Percentiles rank a stretch among this genome's conserved stretches.
These are phyloP conservation scores for Ptychoptera albimana DNA, from an alignment of 2,888 invertebrate genomes.

Conservation along the genomic window DNA sequence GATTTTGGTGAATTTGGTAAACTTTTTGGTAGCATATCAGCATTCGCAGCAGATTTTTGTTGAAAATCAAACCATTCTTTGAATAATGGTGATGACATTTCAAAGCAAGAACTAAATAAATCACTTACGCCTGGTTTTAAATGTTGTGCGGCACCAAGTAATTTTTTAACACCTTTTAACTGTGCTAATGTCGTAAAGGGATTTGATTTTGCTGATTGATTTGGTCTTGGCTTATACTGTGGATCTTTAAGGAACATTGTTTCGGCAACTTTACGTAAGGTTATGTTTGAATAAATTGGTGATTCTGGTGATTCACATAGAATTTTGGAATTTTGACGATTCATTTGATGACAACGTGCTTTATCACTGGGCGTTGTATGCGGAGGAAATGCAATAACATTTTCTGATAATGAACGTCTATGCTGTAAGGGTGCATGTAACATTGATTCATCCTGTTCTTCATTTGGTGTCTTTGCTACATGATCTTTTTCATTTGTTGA, in stretches of 20 bases:
- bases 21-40: slow-evolving; percentile 29
- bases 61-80: slow-evolving; percentile 25
- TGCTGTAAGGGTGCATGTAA: slow-evolving; percentile 29
- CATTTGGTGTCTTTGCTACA: not conserved
- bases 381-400: slow-evolving; percentile 41
- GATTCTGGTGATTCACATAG: slow-evolving; percentile 20
- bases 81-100: slow-evolving; percentile 53
- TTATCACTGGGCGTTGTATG: slow-evolving; percentile 55
- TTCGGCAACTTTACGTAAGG: slow-evolving; percentile 58
- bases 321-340: slow-evolving; percentile 26
- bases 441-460: slow-evolving; percentile 18
- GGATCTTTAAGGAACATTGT: slow-evolving; percentile 75
- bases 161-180: slow-evolving; percentile 67
- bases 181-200: slow-evolving; percentile 60
- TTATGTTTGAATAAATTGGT: slow-evolving; percentile 31
- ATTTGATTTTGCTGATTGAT: slow-evolving; percentile 38
- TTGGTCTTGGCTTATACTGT: slow-evolving; percentile 52
- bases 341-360: slow-evolving; percentile 51
- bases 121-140: slow-evolving; percentile 32
- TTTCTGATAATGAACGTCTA: slow-evolving; percentile 60
- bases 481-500: too few relatives aligned
- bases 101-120: slow-evolving; percentile 60
- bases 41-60: slow-evolving; percentile 13
- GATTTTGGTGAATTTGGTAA: slow-evolving; percentile 36
- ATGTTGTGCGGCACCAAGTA: slow-evolving; percentile 43